These are phyloP conservation scores for Scopus umbretta DNA, from an alignment of 2,113 vertebrate species.

Conservation along the genomic window DNA sequence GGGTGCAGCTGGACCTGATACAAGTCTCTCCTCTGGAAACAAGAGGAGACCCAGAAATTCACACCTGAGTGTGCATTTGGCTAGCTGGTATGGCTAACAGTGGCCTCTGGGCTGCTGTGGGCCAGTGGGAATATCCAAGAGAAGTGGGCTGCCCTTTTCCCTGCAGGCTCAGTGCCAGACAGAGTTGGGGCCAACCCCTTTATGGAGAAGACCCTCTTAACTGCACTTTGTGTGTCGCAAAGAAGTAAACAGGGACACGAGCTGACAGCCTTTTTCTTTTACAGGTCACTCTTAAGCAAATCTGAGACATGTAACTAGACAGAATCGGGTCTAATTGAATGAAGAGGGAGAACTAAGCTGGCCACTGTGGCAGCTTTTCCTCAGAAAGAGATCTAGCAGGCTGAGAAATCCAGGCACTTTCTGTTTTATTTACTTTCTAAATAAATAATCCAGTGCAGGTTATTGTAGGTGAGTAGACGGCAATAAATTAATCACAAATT, in stretches of 20 bases:
- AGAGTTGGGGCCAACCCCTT: background rate
- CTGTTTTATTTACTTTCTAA: background rate
- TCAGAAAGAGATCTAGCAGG: background rate
- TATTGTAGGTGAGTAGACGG: background rate
- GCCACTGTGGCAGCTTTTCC: background rate
- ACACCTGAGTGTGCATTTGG: background rate
- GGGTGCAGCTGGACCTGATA: background rate
- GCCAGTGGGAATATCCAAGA: background rate
- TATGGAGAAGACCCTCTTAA: background rate
- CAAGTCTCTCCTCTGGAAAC: background rate
- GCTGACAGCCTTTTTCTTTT: background rate
- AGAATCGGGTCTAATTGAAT: background rate
- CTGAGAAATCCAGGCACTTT: background rate
- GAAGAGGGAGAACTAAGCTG: background rate
- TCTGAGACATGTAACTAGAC: background rate
- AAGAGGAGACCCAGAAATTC: background rate
- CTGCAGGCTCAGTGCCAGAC: background rate
- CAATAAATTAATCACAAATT: background rate
- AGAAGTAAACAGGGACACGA: background rate
- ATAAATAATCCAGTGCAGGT: background rate
- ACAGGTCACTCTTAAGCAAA: background rate
- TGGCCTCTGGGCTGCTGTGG: background rate
- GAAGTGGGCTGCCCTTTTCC: background rate
- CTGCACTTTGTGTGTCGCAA: background rate
- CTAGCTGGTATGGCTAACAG: background rate